Evolutionary conservation across 2,888 invertebrate species (phyloP).

Genomic region (Hipparchia sbordonii): DNA sequence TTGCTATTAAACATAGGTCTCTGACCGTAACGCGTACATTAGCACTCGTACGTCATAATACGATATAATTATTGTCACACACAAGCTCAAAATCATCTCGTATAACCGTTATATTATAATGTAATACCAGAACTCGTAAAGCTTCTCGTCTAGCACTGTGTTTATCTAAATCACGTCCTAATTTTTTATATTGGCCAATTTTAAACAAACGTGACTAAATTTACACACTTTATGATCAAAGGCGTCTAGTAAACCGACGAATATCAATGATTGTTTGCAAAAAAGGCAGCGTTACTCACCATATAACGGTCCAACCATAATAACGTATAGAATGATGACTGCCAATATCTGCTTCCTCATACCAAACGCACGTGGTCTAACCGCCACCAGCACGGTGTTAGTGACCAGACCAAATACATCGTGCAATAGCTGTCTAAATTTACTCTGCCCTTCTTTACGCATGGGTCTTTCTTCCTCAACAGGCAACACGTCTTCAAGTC

Average conservation of each 20-base stretch:
- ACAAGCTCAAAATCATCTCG: constrained; percentile 23
- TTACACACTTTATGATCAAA: neutral
- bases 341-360: constrained; percentile 68
- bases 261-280: neutral
- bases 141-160: neutral
- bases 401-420: constrained; percentile 66
- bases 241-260: neutral
- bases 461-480: constrained; percentile 40
- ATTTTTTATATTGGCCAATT: neutral
- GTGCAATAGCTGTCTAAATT: constrained; percentile 48
- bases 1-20: constrained; percentile 31
- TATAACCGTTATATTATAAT: constrained; percentile 18
- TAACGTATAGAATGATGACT: constrained; percentile 66
- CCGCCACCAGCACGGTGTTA: constrained; percentile 69
- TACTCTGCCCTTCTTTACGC: constrained; percentile 45
- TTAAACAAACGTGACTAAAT: constrained; percentile 11
- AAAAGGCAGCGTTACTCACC: constrained; percentile 56
- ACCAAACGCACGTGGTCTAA: constrained; percentile 59
- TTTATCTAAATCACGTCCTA: constrained; percentile 12
- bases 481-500: constrained; percentile 65
- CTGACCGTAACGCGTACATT: constrained; percentile 32
- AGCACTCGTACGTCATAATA: constrained; percentile 32
- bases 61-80: constrained; percentile 32
- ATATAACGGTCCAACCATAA: constrained; percentile 78
- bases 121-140: constrained; percentile 13